phyloP scores from a whole-genome alignment of 2,113 vertebrate genomes.

The Dermatemys mawii region DNA sequence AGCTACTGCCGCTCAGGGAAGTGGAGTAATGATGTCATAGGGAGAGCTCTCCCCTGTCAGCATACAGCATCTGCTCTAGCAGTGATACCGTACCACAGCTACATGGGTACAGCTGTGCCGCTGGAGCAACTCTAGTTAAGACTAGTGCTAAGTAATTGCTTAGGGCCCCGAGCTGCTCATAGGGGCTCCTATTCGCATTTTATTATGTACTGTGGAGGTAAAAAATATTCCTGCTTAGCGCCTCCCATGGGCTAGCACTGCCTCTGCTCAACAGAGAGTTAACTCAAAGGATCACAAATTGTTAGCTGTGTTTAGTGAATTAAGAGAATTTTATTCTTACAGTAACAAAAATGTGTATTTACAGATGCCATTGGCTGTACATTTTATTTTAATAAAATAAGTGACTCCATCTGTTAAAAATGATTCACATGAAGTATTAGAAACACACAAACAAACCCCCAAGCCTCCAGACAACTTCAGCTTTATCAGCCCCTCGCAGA shows the following conservation, averaged over 20 bases:
- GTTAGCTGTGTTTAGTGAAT: not conserved
- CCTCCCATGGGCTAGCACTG: not conserved
- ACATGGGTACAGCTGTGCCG: too few relatives aligned
- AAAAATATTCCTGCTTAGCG: not conserved
- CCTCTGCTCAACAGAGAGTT: not conserved
- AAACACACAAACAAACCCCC: slow-evolving; percentile 41
- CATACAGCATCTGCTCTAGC: too few relatives aligned
- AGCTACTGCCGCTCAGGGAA: too few relatives aligned
- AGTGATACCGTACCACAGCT: too few relatives aligned
- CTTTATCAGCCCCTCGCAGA: slow-evolving; percentile 22
- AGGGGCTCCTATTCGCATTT: not conserved
- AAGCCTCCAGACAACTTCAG: slow-evolving; percentile 31
- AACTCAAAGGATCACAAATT: slow-evolving; percentile 14
- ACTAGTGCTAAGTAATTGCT: not conserved
- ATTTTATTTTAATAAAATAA: slow-evolving; percentile 54
- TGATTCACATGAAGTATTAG: slow-evolving; percentile 31
- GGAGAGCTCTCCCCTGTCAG: too few relatives aligned
- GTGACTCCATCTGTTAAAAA: slow-evolving; percentile 40
- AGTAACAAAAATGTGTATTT: slow-evolving; percentile 65
- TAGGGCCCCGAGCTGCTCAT: not conserved
- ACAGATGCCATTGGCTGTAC: slow-evolving; percentile 59
- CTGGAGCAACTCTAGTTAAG: too few relatives aligned
- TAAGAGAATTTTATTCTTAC: slow-evolving; percentile 70
- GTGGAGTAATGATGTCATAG: too few relatives aligned
- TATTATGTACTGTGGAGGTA: not conserved